Percentiles rank a stretch among this genome's conserved stretches.
phyloP scores from a whole-genome alignment of 2,888 invertebrate species.

The Macrosiphum euphorbiae region DNA sequence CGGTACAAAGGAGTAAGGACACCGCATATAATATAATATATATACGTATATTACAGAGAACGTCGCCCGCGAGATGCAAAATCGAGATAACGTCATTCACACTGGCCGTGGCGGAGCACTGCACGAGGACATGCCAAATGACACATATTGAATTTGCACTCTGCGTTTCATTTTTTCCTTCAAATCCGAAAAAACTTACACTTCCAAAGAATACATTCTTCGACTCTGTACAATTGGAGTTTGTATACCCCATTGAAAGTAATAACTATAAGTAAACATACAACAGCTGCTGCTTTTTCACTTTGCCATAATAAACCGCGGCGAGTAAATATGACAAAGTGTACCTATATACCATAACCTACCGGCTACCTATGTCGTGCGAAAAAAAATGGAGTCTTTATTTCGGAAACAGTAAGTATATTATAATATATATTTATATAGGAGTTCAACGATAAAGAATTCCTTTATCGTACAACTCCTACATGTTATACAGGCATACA shows the following conservation, averaged over 20 bases:
- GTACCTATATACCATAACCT: neutral
- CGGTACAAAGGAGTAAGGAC: conserved; percentile 10
- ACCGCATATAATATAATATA: neutral
- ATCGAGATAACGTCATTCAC: conserved; percentile 60
- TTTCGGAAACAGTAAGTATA: neutral
- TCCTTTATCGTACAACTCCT: neutral
- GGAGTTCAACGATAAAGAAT: neutral
- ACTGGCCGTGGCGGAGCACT: neutral
- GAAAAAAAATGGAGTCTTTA: conserved; percentile 4
- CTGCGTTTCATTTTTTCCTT: conserved; percentile 35
- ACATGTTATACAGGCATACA: neutral
- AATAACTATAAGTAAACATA: conserved; percentile 34
- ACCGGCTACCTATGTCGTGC: neutral
- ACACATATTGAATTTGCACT: conserved; percentile 52
- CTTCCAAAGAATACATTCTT: conserved; percentile 37
- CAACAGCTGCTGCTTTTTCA: conserved; percentile 9
- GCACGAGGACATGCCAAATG: conserved; percentile 29
- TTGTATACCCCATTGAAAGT: conserved; percentile 42
- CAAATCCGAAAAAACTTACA: conserved; percentile 39
- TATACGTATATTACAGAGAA: neutral
- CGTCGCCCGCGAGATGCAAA: conserved; percentile 22
- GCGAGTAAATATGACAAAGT: conserved; percentile 9
- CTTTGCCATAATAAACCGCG: conserved; percentile 17
- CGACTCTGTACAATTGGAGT: conserved; percentile 37
- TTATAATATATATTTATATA: neutral